Base-by-base conservation (phyloP, 2,113 vertebrate species). In the Lycaon pictus region DNA sequence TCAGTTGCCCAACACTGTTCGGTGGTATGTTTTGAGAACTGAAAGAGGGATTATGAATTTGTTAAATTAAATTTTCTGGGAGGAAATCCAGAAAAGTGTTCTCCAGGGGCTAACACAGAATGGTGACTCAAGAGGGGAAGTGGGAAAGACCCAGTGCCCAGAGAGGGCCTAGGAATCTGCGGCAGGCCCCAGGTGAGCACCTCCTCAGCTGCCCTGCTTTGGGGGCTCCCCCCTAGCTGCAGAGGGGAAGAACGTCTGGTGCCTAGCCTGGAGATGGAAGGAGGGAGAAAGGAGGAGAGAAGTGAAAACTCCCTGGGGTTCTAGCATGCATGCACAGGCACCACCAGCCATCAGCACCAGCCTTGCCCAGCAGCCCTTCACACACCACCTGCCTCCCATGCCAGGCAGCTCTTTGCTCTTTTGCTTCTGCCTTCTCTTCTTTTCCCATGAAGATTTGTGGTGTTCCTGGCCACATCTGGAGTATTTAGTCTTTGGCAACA, bases 1-100 rank as follows among this genome's bases (percentile, higher is more conserved):
- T 90, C 85, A 95, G 97, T 97, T 98, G 81, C 88, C 82, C 97
- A 94, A 93, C 86, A 48, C 89, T 95, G 85, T 98, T 96, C 96
- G 98, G 96, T 72, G 58, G 92, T 88, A 97, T 5, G 10, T 95
- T 88, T 96, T 67, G 79, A 89, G 96, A 76, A 82, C 77, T 94
- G 77, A 95, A 97, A 88, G 95, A 62, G 88, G 53, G 43, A 92
- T 89, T 56, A 92, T 86, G 86, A 58, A 58, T 98, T 93, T 94
- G 92, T 92, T 95, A 93, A 37, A n/a, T 56, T 83, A 51, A 72
- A 63, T 95, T 96, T 97, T 96, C 74, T 0, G 4, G 56, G 58
- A 55, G 32, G n/a, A 72, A 43, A 90, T 8, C 25, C 74, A 94
- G 25, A 85, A 87, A 62, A 91, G 27, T 76, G 2, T 93, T 58